Conservation (phyloP, 2,888 invertebrate species). For the Mythimna albipuncta region DNA sequence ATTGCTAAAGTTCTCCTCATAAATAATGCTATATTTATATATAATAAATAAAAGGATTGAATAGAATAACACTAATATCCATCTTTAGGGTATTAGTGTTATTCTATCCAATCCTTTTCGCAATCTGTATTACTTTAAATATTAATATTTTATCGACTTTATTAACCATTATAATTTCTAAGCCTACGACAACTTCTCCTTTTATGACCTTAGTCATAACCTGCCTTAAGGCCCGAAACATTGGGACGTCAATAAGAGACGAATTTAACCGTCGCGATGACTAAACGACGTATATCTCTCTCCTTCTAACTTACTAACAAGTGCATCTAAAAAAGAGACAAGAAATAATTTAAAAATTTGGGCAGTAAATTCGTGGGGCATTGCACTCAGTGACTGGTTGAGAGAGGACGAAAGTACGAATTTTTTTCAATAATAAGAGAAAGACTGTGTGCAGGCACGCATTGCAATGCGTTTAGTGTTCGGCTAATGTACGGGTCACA, state of each 20-base stretch:
- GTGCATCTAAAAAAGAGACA: conserved; percentile 75
- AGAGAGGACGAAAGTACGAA: conserved; percentile 89
- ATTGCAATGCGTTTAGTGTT: conserved; percentile 62
- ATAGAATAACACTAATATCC: no score
- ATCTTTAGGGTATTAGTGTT: neutral
- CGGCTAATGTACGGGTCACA: conserved; percentile 53
- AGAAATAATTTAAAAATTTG: conserved; percentile 84
- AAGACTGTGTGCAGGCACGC: conserved; percentile 74
- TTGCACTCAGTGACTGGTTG: conserved; percentile 87
- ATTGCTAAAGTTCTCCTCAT: neutral
- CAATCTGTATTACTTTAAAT: neutral
- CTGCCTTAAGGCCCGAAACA: conserved; percentile 87
- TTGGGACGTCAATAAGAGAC: conserved; percentile 82
- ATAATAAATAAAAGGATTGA: no score
- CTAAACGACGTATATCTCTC: conserved; percentile 75
- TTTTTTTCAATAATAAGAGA: conserved; percentile 84
- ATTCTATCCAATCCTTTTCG: neutral
- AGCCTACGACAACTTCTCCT: conserved; percentile 78
- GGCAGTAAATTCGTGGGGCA: conserved; percentile 84
- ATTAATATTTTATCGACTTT: neutral
- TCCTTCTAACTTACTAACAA: conserved; percentile 70
- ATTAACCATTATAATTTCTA: conserved; percentile 66
- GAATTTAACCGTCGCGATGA: conserved; percentile 78
- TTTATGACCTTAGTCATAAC: conserved; percentile 85
- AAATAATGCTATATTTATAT: no score